Conservation (phyloP, 2,113 vertebrate genomes). For the Megalops atlanticus region DNA sequence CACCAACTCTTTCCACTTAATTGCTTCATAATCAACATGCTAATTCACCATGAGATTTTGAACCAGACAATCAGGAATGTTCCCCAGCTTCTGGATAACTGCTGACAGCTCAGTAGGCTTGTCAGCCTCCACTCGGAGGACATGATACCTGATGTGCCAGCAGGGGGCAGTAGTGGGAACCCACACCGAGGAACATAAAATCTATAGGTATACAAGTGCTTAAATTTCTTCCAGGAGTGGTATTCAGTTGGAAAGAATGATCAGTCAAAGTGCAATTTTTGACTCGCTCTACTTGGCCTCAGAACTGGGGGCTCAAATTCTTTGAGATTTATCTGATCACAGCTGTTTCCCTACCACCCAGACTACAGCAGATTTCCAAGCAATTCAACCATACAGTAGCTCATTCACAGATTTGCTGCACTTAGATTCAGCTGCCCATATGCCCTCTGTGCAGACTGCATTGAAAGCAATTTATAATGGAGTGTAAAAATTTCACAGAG, state of each 20-base stretch:
- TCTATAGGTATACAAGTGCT: too few species aligned
- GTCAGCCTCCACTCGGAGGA: background rate
- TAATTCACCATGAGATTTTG: background rate
- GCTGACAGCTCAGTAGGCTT: background rate
- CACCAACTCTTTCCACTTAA: slow-evolving; percentile 2
- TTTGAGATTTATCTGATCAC: background rate
- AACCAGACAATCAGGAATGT: background rate
- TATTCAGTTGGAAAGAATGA: too few species aligned
- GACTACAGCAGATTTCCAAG: background rate
- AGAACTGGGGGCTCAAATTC: background rate
- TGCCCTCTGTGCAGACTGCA: too few species aligned
- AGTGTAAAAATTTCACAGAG: too few species aligned
- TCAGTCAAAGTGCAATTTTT: background rate
- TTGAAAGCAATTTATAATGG: too few species aligned
- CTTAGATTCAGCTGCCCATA: too few species aligned
- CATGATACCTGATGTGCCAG: background rate
- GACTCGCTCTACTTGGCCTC: background rate
- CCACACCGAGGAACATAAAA: background rate
- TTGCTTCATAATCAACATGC: slow-evolving; percentile 5
- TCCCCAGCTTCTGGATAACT: background rate
- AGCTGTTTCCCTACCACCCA: background rate
- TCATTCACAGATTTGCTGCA: too few species aligned
- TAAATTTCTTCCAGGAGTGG: background rate
- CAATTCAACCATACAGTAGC: too few species aligned
- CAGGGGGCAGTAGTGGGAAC: background rate